Base-by-base conservation (phyloP, 2,888 invertebrate species). In the Cyclophora punctaria region DNA sequence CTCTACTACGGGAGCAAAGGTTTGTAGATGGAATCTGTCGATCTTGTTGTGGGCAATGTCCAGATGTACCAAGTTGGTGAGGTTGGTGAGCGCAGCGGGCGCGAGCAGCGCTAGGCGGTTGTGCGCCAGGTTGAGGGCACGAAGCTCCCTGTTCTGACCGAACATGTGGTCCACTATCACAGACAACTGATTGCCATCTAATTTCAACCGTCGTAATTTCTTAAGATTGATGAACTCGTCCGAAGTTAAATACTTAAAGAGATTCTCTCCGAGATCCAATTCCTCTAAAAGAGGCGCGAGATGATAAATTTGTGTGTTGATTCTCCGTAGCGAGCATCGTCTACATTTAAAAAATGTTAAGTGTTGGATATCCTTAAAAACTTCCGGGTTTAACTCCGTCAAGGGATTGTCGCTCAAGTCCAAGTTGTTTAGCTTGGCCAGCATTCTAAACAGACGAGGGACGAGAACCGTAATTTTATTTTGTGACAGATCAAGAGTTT, bases 261-360 rank as follows among this genome's bases (percentile, higher is more conserved):
- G 90, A 82, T 95, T 95, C 71, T 93, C 90, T 44, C 95, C 94
- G 64, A 95, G 83, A 80, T 95, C 95, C 64, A 95, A 80, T 72
- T 93, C 92, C 62, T 91, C 91, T 56, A 95, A 87, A 70, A 92
- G 91, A 56, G 93, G 91, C 66, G 94, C 90, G 66, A 94, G 89
- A 74, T 94, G 93, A 82, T 95, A 95, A 65, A 95, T 91, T 74
- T 94, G 93, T 5, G 93, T 92, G 83, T 95, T 95, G 65, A 95
- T 91, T 75, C 93, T 91, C 66, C 91, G 90, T 61, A 96, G 80
- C 51, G 91, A 89, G 78, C 95, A 96, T 59, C 90, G 87, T 60
- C 95, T 90, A 74, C 95, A 94, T 70, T 92, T 92, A 60, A 96
- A 90, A 55, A 91, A 83, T 71, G 90, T 90, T 55, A 96, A 83